Conservation (phyloP, 2,113 vertebrate genomes). For the Pollimyrus isidori region DNA sequence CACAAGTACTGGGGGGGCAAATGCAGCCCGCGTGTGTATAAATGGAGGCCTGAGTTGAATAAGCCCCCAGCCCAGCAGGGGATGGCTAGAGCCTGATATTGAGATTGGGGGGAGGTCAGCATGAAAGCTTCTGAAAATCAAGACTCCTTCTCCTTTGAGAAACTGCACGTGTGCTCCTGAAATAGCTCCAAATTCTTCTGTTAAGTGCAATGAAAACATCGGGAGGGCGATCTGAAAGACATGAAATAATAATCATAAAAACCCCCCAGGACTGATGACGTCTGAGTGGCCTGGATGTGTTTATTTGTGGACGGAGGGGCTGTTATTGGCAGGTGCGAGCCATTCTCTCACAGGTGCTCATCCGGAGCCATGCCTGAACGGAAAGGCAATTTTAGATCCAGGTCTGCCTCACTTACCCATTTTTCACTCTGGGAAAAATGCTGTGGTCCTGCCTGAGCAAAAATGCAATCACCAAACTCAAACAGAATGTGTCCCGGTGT, state of each 20-base stretch:
- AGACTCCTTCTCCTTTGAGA: not conserved
- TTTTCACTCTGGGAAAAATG: not conserved
- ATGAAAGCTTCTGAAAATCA: not conserved
- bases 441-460: not conserved
- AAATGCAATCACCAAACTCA: constrained; percentile 1
- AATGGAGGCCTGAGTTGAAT: not conserved
- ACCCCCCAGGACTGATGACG: not conserved
- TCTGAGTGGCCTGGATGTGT: not conserved
- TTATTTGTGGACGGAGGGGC: not conserved
- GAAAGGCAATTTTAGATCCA: constrained; percentile 1
- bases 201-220: not conserved
- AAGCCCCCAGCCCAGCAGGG: not conserved
- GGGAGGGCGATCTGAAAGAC: not conserved
- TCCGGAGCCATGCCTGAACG: not conserved
- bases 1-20: not conserved
- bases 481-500: not conserved
- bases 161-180: not conserved
- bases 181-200: not conserved
- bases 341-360: not conserved
- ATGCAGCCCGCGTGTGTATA: not conserved
- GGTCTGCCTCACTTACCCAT: not conserved
- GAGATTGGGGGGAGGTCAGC: not conserved
- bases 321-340: not conserved
- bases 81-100: not conserved
- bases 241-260: not conserved